Evolutionary conservation across 2,888 invertebrate genomes (phyloP).

Genomic region (Rotaria magnacalcarata): DNA sequence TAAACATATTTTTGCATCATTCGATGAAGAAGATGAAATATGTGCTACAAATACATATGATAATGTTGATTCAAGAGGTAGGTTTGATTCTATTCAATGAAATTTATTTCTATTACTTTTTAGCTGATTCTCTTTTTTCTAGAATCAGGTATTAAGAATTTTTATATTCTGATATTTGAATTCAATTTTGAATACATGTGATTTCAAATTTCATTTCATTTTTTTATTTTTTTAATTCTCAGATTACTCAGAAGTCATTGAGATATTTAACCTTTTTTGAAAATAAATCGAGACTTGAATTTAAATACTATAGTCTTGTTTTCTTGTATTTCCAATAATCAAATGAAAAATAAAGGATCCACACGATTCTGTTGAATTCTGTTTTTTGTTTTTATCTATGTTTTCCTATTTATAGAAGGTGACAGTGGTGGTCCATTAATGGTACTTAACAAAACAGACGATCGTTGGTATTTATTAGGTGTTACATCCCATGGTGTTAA

Average conservation of each 20-base stretch:
- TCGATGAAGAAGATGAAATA: neutral
- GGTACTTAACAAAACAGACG: neutral
- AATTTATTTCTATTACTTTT: no score
- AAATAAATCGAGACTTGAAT: neutral
- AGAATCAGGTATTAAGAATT: neutral
- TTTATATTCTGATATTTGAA: neutral
- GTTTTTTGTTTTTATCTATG: neutral
- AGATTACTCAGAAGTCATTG: no score
- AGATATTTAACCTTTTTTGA: no score
- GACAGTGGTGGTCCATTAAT: slow-evolving; percentile 24
- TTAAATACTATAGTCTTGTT: neutral
- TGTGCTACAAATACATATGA: neutral
- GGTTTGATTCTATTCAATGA: no score
- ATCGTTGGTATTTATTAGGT: slow-evolving; percentile 29
- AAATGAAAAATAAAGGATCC: no score
- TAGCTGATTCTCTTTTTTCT: no score
- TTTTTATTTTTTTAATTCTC: no score
- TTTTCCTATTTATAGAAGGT: neutral
- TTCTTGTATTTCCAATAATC: no score
- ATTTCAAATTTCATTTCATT: no score
- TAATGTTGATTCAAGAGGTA: slow-evolving; percentile 25
- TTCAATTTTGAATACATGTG: neutral
- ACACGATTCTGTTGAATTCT: neutral
- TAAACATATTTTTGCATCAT: neutral
- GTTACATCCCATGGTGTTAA: slow-evolving; percentile 27